These are phyloP conservation scores for Crossoptilon crossoptilon DNA, from an alignment of 2,797 vertebrate species.

Conservation along the genomic window DNA sequence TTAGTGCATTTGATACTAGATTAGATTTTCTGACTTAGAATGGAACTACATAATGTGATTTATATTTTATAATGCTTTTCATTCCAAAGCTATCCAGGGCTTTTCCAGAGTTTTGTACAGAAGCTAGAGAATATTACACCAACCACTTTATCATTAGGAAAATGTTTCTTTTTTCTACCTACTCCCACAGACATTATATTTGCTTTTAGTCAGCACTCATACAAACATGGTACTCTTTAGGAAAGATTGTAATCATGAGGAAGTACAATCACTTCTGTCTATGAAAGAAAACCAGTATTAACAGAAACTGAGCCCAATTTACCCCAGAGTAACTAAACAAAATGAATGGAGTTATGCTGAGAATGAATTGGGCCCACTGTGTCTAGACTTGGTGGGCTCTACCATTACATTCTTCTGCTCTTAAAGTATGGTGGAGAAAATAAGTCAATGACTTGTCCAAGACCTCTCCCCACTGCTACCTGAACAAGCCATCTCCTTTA, in stretches of 20 bases:
- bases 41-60: background rate
- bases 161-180: conserved; percentile 18
- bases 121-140: conserved; percentile 2
- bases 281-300: conserved; percentile 68
- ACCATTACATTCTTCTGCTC: conserved; percentile 2
- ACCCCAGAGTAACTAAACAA: conserved; percentile 54
- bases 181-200: conserved; percentile 17
- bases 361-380: conserved; percentile 53
- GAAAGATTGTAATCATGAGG: conserved; percentile 64
- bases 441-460: conserved; percentile 7
- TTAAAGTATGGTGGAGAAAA: background rate
- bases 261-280: conserved; percentile 63
- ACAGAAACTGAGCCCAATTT: conserved; percentile 50
- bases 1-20: background rate
- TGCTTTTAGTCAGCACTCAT: conserved; percentile 62
- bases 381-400: conserved; percentile 14
- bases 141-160: conserved; percentile 11
- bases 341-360: conserved; percentile 39
- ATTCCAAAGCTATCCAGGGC: background rate
- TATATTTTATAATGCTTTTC: background rate
- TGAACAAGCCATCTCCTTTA: background rate
- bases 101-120: background rate
- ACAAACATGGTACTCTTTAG: conserved; percentile 56
- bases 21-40: background rate
- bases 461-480: background rate